Evolutionary conservation across 2,888 invertebrate species (phyloP), one percentile per base, ranked within the genome.

Genomic region (Drosophila buzzatii): DNA sequence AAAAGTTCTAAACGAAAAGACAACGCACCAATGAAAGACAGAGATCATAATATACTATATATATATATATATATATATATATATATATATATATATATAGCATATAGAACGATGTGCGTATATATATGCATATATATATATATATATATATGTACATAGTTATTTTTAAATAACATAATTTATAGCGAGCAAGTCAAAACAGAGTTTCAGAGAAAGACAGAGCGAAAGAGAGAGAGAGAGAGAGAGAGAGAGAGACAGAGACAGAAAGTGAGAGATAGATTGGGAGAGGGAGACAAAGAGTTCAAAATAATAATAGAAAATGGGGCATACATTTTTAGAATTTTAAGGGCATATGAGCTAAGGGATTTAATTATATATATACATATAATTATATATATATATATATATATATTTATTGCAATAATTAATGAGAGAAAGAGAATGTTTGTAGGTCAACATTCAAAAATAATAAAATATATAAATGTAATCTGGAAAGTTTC

Each of bases 11-110:
- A 79, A 75, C 70, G 79, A 85, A 89, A 78, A 90, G 89, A 90
- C 90, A 90, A 89, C 90, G 85, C 86, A 91, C 90, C 87, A 89
- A 91, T 90, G 81, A 80, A 64, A 80, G 89, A 87, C 81, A 90
- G 79, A 85, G 75, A 82, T 51, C 12, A 41, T 12, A 42, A 2
- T 23, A n/a, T n/a, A n/a, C n/a, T 12, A 53, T 18, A 35, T 20
- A 47, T 45, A 31, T n/a, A 33, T 39, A 39, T 14, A 63, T 20
- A 39, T 9, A 33, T 9, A 42, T 12, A 33, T 7, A 60, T 18
- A 59, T 33, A 61, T 7, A 31, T 16, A 58, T 14, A 20, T 23
- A 27, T n/a, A n/a, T n/a, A n/a, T n/a, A n/a, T n/a, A 35, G 23
- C 20, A 39, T 20, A 44, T 23, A 31, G 18, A 61, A 7, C 16